These are phyloP conservation scores for Colossoma macropomum DNA, from an alignment of 2,113 vertebrate genomes.

Conservation along the genomic window DNA sequence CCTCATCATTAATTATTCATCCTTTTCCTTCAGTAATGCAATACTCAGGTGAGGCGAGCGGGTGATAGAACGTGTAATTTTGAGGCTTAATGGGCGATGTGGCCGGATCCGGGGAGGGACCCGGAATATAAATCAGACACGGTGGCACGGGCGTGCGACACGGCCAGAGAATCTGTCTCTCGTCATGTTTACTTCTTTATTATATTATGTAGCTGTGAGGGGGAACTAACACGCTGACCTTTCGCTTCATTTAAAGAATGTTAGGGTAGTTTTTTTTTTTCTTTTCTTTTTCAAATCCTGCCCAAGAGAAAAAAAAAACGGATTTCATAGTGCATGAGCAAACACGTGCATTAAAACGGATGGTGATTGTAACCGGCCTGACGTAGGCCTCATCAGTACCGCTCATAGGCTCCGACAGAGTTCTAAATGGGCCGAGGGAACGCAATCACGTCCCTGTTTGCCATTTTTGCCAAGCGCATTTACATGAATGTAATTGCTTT, in stretches of 20 bases:
- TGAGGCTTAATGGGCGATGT: slow-evolving; percentile 91
- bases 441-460: not conserved
- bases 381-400: slow-evolving; percentile 44
- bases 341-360: slow-evolving; percentile 55
- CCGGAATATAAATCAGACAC: slow-evolving; percentile 71
- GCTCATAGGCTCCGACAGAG: slow-evolving; percentile 50
- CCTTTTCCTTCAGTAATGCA: slow-evolving; percentile 95
- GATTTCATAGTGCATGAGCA: slow-evolving; percentile 27
- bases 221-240: slow-evolving; percentile 66
- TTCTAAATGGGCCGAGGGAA: slow-evolving; percentile 31
- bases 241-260: slow-evolving; percentile 44
- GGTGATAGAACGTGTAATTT: slow-evolving; percentile 86
- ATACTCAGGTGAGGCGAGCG: slow-evolving; percentile 96
- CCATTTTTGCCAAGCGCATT: not conserved
- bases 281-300: not conserved
- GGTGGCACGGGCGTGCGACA: slow-evolving; percentile 36
- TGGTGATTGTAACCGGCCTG: slow-evolving; percentile 54
- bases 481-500: slow-evolving; percentile 16
- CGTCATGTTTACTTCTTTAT: slow-evolving; percentile 76
- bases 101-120: slow-evolving; percentile 46
- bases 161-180: slow-evolving; percentile 67
- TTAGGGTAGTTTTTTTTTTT: not conserved
- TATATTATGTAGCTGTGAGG: slow-evolving; percentile 67
- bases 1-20: slow-evolving; percentile 99
- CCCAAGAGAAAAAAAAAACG: not conserved